Conservation (phyloP, 2,113 vertebrate species). For the Pseudorhombus dupliciocellatus region DNA sequence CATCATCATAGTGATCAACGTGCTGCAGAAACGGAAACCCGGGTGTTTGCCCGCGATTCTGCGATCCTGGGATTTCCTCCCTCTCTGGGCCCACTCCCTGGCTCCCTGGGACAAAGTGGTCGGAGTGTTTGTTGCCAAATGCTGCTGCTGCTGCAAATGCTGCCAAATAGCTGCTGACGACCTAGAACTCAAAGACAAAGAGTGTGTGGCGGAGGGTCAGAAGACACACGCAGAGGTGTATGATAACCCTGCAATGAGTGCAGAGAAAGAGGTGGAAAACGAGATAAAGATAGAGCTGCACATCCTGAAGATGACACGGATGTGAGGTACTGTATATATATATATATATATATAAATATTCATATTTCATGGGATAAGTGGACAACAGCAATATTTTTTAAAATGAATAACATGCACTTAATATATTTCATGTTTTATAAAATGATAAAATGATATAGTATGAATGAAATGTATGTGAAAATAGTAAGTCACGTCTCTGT, state of each 20-base stretch:
- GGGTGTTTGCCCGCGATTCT: conserved; percentile 82
- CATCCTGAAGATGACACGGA: conserved; percentile 49
- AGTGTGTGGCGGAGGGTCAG: conserved; percentile 44
- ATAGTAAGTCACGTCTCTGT: neutral
- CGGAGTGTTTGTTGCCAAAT: conserved; percentile 65
- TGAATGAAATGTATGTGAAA: neutral
- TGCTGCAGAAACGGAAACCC: conserved; percentile 83
- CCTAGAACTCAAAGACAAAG: conserved; percentile 52
- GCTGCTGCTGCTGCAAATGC: conserved; percentile 85
- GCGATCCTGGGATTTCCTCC: conserved; percentile 89
- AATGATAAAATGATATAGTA: neutral
- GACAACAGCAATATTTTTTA: no score
- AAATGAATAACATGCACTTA: neutral
- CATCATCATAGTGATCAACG: conserved; percentile 78
- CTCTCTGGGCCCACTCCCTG: conserved; percentile 88
- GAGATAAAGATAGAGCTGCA: conserved; percentile 50
- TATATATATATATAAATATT: neutral
- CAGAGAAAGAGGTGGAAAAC: conserved; percentile 55
- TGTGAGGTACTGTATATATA: conserved; percentile 45
- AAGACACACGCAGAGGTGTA: conserved; percentile 73
- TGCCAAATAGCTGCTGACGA: conserved; percentile 70
- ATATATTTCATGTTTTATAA: neutral
- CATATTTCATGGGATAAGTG: no score
- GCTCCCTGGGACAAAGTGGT: conserved; percentile 88
- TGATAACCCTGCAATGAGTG: conserved; percentile 78